Base-by-base conservation (phyloP, 2,888 invertebrate genomes). In the Clitarchus hookeri region DNA sequence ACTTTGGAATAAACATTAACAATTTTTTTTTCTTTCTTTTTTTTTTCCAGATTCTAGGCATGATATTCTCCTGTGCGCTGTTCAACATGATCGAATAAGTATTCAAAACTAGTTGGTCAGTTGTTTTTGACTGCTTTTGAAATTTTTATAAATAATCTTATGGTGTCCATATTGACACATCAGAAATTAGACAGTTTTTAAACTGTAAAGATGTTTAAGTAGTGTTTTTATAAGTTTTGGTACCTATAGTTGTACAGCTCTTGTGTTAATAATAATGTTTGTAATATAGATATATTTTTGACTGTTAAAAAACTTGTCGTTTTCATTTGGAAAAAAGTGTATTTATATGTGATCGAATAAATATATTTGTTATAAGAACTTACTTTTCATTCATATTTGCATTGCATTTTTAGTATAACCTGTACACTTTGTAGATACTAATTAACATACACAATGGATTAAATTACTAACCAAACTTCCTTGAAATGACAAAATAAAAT, bases 31-130 rank as follows among this genome's bases (percentile, higher is more conserved):
- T 88, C n/a, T n/a, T n/a, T n/a, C n/a, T 89, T 88, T 89, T 90
- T 91, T 90, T 89, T 87, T 95, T 94, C 87, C 94, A 97, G 97
- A 93, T 97, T 89, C 93, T 97, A 90, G 97, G 97, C 86, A 94
- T 97, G 93, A 94, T 97, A 90, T 95, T 97, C 91, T 96, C 97
- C 4, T 96, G 96, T 91, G 95, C 95, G 86, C 93, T 97, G 89
- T 97, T 97, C 92, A 95, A 96, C 91, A 95, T 97, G 93, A 97
- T 98, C 91, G 95, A 95, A 90, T 92, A 90, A 87, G 80, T 36
- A 65, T 65, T 65, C 1, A 23, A 65, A 19, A 65, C 16, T 2
- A 65, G 65, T 0, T 65, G n/a, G 19, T n/a, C n/a, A 65, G n/a
- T n/a, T 65, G 0, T 65, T 11, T n/a, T 65, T 16, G 16, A 65